A percentile compares a stretch with the other conserved stretches of the same genome.
Conservation (phyloP, 1,140 invertebrate species). For the Hycleus cichorii region DNA sequence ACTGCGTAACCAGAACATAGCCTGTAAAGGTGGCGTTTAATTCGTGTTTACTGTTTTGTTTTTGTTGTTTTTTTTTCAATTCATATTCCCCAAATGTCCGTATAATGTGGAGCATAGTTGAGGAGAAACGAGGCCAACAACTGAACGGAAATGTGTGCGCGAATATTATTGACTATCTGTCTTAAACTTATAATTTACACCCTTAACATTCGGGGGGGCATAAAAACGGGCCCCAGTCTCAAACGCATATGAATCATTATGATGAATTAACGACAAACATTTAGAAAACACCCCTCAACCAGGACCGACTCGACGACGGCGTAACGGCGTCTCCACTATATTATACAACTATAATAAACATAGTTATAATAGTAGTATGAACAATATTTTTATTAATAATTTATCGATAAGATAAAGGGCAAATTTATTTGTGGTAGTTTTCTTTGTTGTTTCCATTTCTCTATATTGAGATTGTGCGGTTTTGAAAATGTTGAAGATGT, state of each 20-base stretch:
- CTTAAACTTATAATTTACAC: conserved; percentile 44
- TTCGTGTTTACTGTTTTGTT: too few species aligned
- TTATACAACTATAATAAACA: not conserved
- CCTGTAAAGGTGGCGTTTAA: too few species aligned
- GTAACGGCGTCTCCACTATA: conserved; percentile 9
- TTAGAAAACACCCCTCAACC: conserved; percentile 41
- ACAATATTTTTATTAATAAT: too few species aligned
- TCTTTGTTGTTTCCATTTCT: too few species aligned
- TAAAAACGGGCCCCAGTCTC: conserved; percentile 41
- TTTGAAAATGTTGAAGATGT: too few species aligned
- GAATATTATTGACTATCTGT: conserved; percentile 42
- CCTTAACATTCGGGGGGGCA: conserved; percentile 40
- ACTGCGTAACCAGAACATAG: too few species aligned
- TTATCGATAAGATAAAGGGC: too few species aligned
- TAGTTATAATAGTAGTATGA: not conserved
- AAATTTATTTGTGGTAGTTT: too few species aligned
- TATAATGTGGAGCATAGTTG: too few species aligned
- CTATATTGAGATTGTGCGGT: too few species aligned
- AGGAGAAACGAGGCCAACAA: not conserved
- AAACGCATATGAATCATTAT: conserved; percentile 44
- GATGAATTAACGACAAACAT: conserved; percentile 44
- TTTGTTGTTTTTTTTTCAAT: too few species aligned
- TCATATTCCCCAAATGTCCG: too few species aligned
- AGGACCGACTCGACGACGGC: conserved; percentile 16
- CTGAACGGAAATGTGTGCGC: conserved; percentile 23